Evolutionary conservation across 2,797 vertebrate species (phyloP), one percentile per base, ranked within the genome.

Genomic region (Glyptemys insculpta): DNA sequence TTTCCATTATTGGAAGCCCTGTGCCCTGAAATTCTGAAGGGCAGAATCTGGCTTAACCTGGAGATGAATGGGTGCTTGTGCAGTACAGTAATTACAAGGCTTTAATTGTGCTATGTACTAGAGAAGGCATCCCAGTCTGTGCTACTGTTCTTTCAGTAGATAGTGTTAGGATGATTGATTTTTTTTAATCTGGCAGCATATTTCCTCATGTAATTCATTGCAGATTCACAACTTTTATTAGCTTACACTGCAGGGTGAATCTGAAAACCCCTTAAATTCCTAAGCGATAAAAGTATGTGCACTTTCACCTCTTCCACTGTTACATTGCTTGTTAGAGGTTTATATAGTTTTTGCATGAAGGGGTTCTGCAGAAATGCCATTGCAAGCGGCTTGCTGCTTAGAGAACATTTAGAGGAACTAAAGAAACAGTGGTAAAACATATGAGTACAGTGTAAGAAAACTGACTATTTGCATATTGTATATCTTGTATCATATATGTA

Each of bases 251-350:
- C 25, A 29, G 2, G 25, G 14, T 47, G 72, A 47, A 29, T 76
- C 6, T 29, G 23, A 76, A 76, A 76, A 47, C 12, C 23, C 12
- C 29, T 72, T 72, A 23, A 23, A 37, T 72, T 37, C 65, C 19
- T 72, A 21, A 72, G 65, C 21, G 19, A 23, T 72, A 72, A 41
- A 41, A 0, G 19, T 19, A 52, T 12, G 52, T 34, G n/a, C 25
- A n/a, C 25, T 15, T 57, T 47, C 25, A 53, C 47, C 52, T 52
- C 56, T 0, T 1, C 21, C 6, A 0, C 44, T 29, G 41, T 19
- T 41, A 23, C 50, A 29, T 76, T 19, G 59, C 72, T 50, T 44
- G 21, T 29, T 3, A 1, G 0, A 16, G 37, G 6, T 41, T 10
- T 27, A 25, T 57, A 53, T 41, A 74, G 23, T 29, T 37, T 19